Evolutionary conservation across 2,888 invertebrate species (phyloP).

Genomic region (Galerucella pusilla): DNA sequence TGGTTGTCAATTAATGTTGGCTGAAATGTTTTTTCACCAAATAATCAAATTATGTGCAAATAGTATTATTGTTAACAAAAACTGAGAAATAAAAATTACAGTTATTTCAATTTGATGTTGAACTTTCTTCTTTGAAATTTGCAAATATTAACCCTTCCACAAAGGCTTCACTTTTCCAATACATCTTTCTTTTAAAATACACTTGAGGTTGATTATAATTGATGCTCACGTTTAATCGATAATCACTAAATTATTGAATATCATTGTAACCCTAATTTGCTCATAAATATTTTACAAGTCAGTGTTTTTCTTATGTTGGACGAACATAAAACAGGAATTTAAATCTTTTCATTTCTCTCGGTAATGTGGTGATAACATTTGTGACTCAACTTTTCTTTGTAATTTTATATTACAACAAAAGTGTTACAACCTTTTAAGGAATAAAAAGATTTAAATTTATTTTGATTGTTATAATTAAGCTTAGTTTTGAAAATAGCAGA

Average conservation of each 20-base stretch:
- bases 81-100: too few species aligned
- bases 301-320: conserved; percentile 6
- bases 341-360: conserved; percentile 5
- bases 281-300: conserved; percentile 5
- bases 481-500: conserved; percentile 20
- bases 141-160: too few species aligned
- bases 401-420: neutral
- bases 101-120: too few species aligned
- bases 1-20: neutral
- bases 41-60: neutral
- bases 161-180: too few species aligned
- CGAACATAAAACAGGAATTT: neutral
- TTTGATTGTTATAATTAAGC: neutral
- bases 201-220: too few species aligned
- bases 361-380: neutral
- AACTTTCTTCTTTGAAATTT: too few species aligned
- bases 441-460: conserved; percentile 15
- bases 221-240: neutral
- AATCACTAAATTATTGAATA: neutral
- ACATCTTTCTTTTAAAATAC: too few species aligned
- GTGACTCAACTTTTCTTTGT: neutral
- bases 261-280: conserved; percentile 11
- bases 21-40: neutral
- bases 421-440: neutral
- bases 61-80: too few species aligned